These are phyloP conservation scores for Atractosteus spatula DNA, from an alignment of 2,113 vertebrate species.

Conservation along the genomic window DNA sequence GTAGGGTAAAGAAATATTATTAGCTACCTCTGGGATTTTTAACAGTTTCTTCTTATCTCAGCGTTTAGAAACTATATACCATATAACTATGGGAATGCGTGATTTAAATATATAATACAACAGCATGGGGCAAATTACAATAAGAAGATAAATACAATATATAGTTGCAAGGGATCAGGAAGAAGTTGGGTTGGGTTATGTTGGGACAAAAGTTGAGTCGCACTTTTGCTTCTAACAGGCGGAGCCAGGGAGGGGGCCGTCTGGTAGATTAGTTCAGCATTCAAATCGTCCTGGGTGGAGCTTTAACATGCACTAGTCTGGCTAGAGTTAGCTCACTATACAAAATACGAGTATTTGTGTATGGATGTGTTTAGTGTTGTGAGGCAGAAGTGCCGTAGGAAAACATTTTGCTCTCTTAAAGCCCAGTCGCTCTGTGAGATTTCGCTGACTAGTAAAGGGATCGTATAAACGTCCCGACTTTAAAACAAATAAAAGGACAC, in stretches of 20 bases:
- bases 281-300: constrained; percentile 39
- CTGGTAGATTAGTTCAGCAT: constrained; percentile 16
- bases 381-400: constrained; percentile 9
- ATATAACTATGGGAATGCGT: no score
- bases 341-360: constrained; percentile 16
- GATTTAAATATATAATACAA: no score
- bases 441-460: not conserved
- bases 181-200: no score
- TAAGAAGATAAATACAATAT: not conserved
- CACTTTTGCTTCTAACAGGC: constrained; percentile 39
- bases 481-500: constrained; percentile 13
- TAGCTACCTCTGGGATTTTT: no score
- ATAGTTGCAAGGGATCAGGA: not conserved
- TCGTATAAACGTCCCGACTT: not conserved
- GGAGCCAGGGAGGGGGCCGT: constrained; percentile 46
- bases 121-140: no score
- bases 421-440: not conserved
- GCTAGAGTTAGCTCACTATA: constrained; percentile 24
- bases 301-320: constrained; percentile 25
- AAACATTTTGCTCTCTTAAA: constrained; percentile 6
- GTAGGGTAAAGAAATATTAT: no score
- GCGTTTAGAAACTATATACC: no score
- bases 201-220: not conserved
- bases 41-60: no score
- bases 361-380: constrained; percentile 26